A percentile compares a stretch with the other conserved stretches of the same genome.
Conservation (phyloP, 2,113 vertebrate genomes). For the Chaetodon auriga region DNA sequence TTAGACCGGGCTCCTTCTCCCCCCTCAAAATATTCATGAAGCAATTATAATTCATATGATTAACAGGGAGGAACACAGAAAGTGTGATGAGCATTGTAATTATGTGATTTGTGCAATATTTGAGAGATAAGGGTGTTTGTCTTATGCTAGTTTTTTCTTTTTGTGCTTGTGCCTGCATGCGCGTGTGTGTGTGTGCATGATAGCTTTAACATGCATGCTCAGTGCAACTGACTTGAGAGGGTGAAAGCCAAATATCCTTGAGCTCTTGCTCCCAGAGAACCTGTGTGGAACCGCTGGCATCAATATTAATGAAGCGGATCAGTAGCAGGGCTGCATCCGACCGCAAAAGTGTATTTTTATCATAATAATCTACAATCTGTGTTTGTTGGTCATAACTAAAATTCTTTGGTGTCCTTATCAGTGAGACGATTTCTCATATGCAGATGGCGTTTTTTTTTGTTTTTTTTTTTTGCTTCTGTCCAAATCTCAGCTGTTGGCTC, state of each 20-base stretch:
- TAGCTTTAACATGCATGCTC: constrained; percentile 37
- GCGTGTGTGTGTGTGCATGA: constrained; percentile 2
- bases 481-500: constrained; percentile 58
- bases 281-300: constrained; percentile 35
- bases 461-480: constrained; percentile 42
- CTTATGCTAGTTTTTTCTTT: not conserved
- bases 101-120: constrained; percentile 63
- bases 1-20: constrained; percentile 40
- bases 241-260: constrained; percentile 60
- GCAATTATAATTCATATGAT: constrained; percentile 70
- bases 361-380: constrained; percentile 26
- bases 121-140: constrained; percentile 57
- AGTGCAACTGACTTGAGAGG: constrained; percentile 43
- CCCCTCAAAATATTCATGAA: constrained; percentile 70
- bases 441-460: constrained; percentile 68
- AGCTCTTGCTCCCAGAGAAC: constrained; percentile 54
- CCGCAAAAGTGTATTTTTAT: constrained; percentile 21
- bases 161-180: not conserved
- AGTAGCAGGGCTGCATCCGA: not conserved
- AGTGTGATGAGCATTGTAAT: constrained; percentile 73
- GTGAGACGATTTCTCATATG: constrained; percentile 35
- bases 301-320: constrained; percentile 71
- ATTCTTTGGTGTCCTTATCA: constrained; percentile 24
- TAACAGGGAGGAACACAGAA: constrained; percentile 55
- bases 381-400: constrained; percentile 47